A percentile compares a stretch with the other conserved stretches of the same genome.
Conservation (phyloP, 2,888 invertebrate genomes). For the Epistrophe eligans region DNA sequence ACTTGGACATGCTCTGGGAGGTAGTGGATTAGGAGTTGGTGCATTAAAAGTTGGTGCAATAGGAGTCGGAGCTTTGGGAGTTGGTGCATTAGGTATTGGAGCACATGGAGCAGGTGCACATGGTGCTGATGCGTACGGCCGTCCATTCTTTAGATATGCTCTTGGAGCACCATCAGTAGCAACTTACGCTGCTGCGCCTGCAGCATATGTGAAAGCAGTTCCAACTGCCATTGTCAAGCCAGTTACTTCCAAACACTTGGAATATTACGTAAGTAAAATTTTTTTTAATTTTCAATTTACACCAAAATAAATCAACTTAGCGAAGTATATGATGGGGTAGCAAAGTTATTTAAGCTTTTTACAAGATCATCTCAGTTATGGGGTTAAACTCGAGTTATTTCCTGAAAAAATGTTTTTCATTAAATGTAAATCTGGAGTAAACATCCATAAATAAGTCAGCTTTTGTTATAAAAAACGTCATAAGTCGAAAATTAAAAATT, state of each 20-base stretch:
- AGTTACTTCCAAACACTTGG: slow-evolving; percentile 86
- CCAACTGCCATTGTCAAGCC: slow-evolving; percentile 85
- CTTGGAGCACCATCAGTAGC: slow-evolving; percentile 81
- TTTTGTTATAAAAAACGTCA: too few relatives aligned
- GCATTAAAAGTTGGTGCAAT: slow-evolving; percentile 58
- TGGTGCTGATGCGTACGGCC: slow-evolving; percentile 69
- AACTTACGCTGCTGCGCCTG: slow-evolving; percentile 82
- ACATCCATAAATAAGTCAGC: too few relatives aligned
- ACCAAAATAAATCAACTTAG: background rate
- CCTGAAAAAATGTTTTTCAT: too few relatives aligned
- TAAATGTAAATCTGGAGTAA: too few relatives aligned
- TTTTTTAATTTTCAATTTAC: background rate
- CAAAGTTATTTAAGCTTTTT: too few relatives aligned
- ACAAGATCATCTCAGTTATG: too few relatives aligned
- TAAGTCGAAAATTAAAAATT: too few relatives aligned
- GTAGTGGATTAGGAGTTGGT: slow-evolving; percentile 53
- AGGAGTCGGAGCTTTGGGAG: slow-evolving; percentile 75
- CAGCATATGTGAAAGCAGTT: slow-evolving; percentile 82
- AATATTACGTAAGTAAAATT: slow-evolving; percentile 86
- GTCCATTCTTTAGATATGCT: slow-evolving; percentile 80
- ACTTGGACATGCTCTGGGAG: slow-evolving; percentile 55
- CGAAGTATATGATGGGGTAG: too few relatives aligned
- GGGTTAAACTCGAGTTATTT: too few relatives aligned
- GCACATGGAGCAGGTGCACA: slow-evolving; percentile 70
- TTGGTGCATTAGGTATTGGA: slow-evolving; percentile 66